A percentile compares a stretch with the other conserved stretches of the same genome.
phyloP scores from a whole-genome alignment of 2,113 vertebrate species.

The Mormyrus lacerda region DNA sequence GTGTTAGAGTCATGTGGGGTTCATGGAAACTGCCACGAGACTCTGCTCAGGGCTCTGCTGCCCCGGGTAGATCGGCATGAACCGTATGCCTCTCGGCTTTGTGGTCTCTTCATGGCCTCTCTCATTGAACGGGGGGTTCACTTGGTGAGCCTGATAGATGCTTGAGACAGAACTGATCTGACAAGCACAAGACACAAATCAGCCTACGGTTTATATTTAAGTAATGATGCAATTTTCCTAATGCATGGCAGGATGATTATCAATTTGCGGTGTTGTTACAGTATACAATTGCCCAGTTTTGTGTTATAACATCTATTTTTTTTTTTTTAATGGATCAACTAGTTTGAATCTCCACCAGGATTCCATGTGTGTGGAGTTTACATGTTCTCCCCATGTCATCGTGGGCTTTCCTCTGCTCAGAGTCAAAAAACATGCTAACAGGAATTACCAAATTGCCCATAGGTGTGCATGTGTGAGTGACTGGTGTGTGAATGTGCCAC shows the following conservation, averaged over 20 bases:
- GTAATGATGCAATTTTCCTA: not conserved
- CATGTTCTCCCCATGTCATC: too few species aligned
- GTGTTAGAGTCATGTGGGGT: not conserved
- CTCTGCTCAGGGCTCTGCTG: not conserved
- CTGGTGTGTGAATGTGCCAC: too few species aligned
- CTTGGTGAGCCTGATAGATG: not conserved
- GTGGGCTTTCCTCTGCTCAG: too few species aligned
- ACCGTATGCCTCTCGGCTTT: not conserved
- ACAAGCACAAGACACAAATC: not conserved
- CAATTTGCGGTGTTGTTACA: not conserved
- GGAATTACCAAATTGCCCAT: too few species aligned
- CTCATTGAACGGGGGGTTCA: not conserved
- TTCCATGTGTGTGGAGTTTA: too few species aligned
- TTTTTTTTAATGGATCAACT: not conserved
- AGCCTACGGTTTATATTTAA: not conserved
- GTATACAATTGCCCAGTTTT: not conserved
- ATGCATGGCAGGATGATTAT: not conserved
- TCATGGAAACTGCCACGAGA: not conserved
- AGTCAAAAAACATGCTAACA: too few species aligned
- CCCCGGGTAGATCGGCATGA: not conserved
- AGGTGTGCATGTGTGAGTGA: too few species aligned
- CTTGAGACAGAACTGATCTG: not conserved
- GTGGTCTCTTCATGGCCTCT: not conserved
- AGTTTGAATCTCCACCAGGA: not conserved
- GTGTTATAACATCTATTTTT: not conserved